These are phyloP conservation scores for Panagrolaimus sp. DNA, from an alignment of 1,140 invertebrate species.

Conservation along the genomic window DNA sequence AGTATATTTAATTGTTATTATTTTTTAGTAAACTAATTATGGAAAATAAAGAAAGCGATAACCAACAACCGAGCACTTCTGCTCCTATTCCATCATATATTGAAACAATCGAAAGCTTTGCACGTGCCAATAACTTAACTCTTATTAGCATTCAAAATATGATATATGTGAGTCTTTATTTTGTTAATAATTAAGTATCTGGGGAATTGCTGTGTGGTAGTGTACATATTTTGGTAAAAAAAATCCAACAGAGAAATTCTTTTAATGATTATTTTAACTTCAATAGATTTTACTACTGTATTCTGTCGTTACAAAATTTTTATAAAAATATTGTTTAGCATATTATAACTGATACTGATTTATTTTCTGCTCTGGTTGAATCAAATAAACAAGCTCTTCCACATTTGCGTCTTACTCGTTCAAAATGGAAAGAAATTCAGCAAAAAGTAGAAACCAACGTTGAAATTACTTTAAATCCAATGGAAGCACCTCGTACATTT, in stretches of 20 bases:
- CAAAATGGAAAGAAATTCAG: constrained; percentile 10
- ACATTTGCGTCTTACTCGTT: constrained; percentile 4
- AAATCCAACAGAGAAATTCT: no score
- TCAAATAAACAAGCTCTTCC: constrained; percentile 9
- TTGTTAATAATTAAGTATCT: not conserved
- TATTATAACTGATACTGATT: not conserved
- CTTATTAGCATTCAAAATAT: not conserved
- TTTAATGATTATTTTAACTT: no score
- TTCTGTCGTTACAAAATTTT: no score
- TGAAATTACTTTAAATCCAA: not conserved
- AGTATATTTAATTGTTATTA: no score
- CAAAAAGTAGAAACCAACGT: not conserved
- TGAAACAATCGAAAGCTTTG: constrained; percentile 15
- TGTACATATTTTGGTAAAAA: no score
- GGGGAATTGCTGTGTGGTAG: no score
- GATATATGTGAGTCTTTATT: constrained; percentile 5
- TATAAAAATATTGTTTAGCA: not conserved
- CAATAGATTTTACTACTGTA: no score
- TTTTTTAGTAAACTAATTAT: no score
- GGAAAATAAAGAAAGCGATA: no score
- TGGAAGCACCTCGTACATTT: not conserved
- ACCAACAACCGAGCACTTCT: no score
- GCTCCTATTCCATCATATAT: no score
- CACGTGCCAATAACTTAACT: not conserved
- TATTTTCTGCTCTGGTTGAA: not conserved